phyloP scores from a whole-genome alignment of 1,140 invertebrate genomes.

The Parasteatoda tepidariorum region DNA sequence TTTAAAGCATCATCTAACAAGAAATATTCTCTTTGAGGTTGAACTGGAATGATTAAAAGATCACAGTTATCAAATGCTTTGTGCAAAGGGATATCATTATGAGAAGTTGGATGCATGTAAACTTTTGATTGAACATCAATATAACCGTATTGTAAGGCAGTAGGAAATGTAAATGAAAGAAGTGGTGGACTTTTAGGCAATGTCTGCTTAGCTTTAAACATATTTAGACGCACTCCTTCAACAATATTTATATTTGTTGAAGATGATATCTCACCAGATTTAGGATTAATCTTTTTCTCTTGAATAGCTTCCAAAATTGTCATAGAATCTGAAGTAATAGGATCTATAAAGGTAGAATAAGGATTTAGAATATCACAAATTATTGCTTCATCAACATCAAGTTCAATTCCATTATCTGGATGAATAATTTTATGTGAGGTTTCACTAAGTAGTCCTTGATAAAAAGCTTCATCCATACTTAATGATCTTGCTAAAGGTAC shows the following conservation, averaged over 20 bases:
- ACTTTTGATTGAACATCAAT: constrained; percentile 78
- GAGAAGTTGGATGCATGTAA: constrained; percentile 82
- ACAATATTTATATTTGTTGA: constrained; percentile 46
- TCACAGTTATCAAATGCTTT: constrained; percentile 83
- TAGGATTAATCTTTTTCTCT: constrained; percentile 79
- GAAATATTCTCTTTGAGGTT: constrained; percentile 71
- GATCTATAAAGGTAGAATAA: constrained; percentile 74
- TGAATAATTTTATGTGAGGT: constrained; percentile 85
- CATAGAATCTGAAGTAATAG: constrained; percentile 72
- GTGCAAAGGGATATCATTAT: constrained; percentile 78
- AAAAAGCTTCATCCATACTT: constrained; percentile 83
- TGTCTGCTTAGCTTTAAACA: constrained; percentile 55
- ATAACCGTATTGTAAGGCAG: constrained; percentile 82
- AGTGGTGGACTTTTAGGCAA: constrained; percentile 68
- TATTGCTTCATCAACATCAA: constrained; percentile 84
- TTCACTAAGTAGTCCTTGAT: constrained; percentile 84
- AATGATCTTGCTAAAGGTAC: constrained; percentile 84
- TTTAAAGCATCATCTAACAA: constrained; percentile 78
- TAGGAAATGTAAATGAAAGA: constrained; percentile 81
- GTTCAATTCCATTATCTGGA: constrained; percentile 83
- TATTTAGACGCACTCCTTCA: constrained; percentile 65
- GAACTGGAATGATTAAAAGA: constrained; percentile 67
- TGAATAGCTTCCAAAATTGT: constrained; percentile 86
- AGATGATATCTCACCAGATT: constrained; percentile 77
- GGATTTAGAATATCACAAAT: constrained; percentile 88